Base-by-base conservation (phyloP, 2,888 invertebrate genomes). In the Coleophora flavipennella region DNA sequence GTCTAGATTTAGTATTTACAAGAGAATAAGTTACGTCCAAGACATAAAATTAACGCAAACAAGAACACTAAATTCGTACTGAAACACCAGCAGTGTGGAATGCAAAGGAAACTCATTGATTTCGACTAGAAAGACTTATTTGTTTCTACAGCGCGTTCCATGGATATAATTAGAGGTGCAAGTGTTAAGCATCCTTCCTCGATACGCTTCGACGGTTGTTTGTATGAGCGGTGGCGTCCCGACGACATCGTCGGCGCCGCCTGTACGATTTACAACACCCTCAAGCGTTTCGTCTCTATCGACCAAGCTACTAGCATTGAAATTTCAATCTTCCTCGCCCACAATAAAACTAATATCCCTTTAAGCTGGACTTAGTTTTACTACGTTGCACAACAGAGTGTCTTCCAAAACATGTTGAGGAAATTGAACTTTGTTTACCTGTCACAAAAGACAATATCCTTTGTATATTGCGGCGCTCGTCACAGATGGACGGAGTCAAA, bases 111-210 rank as follows among this genome's bases (percentile, higher is more conserved):
- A 55, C 45, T 41, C 46, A 42, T 46, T 46, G 45, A 46, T 54
- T 26, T 50, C 46, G 45, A 55, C 53, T 55, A 57, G 56, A 61
- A 58, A 63, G 58, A 60, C 57, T 59, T 73, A 64, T 79, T 80
- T 75, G 68, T 78, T 80, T 71, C 64, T 49, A 54, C 59, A 72
- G 52, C 57, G 61, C 69, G 69, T 73, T 67, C 67, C 67, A 51
- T 46, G 67, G 75, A 68, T 79, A 78, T 77, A 76, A 79, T 80
- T 79, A 80, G 74, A 76, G 76, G 70, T 77, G 72, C 74, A 73
- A 79, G 73, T 77, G 78, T 68, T 75, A 72, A 73, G 73, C 72
- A 78, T 80, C 79, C 77, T 77, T 79, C 74, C 74, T 76, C 79
- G 70, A 73, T 62, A 71, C 71, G 79, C 73, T 69, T 72, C 70